phyloP scores from a whole-genome alignment of 2,113 vertebrate species.

The Camelus bactrianus region DNA sequence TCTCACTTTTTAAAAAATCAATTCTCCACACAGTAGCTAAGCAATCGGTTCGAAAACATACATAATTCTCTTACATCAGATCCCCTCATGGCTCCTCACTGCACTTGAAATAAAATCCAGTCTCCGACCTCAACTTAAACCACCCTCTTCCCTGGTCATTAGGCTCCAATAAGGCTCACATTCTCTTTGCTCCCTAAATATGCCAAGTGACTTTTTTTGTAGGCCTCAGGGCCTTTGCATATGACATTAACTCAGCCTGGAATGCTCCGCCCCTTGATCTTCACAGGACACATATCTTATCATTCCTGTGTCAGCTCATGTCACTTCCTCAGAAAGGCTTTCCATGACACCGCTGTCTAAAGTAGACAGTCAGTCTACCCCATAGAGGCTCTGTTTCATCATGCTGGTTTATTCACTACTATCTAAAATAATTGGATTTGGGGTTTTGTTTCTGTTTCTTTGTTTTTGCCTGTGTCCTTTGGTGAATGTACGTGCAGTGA shows the following conservation, averaged over 20 bases:
- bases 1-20: neutral
- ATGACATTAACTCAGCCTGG: neutral
- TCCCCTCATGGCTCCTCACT: neutral
- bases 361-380: fast-evolving
- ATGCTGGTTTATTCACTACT: neutral
- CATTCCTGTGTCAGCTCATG: neutral
- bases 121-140: neutral
- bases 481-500: neutral
- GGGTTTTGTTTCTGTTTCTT: neutral
- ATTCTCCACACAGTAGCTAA: neutral
- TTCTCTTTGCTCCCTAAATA: neutral
- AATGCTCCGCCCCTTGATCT: neutral
- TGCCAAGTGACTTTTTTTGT: neutral
- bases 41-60: neutral
- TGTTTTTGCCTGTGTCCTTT: neutral
- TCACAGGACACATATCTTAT: neutral
- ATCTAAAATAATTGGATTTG: neutral
- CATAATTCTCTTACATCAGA: neutral
- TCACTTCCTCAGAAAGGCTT: neutral
- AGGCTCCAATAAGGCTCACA: neutral
- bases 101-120: neutral
- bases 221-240: neutral
- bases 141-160: neutral
- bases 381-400: neutral
- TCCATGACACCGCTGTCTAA: neutral